Evolutionary conservation across 2,113 vertebrate genomes (phyloP).

Genomic region (Lagopus muta): DNA sequence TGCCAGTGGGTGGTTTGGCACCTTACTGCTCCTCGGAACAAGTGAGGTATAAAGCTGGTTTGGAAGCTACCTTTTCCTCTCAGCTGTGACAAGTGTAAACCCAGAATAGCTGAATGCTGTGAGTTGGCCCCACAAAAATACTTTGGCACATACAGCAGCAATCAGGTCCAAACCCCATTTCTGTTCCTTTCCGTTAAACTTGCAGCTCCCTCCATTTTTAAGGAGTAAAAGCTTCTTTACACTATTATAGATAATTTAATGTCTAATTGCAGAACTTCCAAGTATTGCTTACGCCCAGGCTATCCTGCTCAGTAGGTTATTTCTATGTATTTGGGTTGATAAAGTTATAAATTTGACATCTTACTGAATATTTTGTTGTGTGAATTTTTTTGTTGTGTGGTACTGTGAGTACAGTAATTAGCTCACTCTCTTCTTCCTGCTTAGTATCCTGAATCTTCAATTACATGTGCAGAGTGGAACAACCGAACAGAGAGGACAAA

Average conservation of each 20-base stretch:
- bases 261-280: not conserved
- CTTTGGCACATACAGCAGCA: constrained; percentile 7
- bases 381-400: not conserved
- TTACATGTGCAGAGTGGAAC: not conserved
- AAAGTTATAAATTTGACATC: not conserved
- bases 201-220: not conserved
- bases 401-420: not conserved
- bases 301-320: not conserved
- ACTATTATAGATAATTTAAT: not conserved
- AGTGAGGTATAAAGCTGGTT: constrained; percentile 19
- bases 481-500: not conserved
- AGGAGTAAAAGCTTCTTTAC: not conserved
- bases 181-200: not conserved
- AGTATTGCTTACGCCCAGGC: not conserved
- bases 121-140: constrained; percentile 1
- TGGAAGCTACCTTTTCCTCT: constrained; percentile 54
- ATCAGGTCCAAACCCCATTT: constrained; percentile 4
- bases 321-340: not conserved
- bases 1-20: constrained; percentile 50
- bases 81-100: constrained; percentile 54
- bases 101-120: constrained; percentile 33
- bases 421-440: not conserved
- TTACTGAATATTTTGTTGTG: not conserved
- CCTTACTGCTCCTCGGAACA: constrained; percentile 1
- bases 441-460: not conserved